These are phyloP conservation scores for Neolamprologus variostigma DNA, from an alignment of 2,113 vertebrate genomes.

Conservation along the genomic window DNA sequence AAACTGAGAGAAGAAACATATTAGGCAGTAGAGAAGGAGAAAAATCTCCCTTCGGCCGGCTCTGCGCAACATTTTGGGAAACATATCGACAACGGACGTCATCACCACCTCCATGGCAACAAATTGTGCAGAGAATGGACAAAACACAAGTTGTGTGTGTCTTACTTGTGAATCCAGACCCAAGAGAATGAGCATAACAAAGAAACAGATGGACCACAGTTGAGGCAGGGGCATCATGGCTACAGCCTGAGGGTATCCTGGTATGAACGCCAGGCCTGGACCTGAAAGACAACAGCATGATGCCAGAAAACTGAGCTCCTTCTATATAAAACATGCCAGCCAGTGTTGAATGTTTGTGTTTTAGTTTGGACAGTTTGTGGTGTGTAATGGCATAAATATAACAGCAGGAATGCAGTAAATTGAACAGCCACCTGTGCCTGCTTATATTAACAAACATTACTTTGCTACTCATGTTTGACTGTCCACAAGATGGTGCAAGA, in stretches of 20 bases:
- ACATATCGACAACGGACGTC: conserved; percentile 62
- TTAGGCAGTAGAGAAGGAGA: conserved; percentile 62
- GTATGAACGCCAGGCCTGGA: conserved; percentile 70
- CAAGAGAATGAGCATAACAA: conserved; percentile 71
- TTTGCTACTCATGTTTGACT: neutral
- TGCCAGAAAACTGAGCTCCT: neutral
- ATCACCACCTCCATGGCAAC: conserved; percentile 64
- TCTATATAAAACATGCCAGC: neutral
- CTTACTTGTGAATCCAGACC: conserved; percentile 70
- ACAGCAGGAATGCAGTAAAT: neutral
- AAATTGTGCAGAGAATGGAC: conserved; percentile 45
- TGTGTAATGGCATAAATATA: neutral
- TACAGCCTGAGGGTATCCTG: conserved; percentile 66
- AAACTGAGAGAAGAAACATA: conserved; percentile 63
- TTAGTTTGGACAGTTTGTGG: neutral
- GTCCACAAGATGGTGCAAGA: neutral
- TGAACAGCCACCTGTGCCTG: neutral
- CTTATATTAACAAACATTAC: neutral
- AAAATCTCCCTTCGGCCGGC: conserved; percentile 46
- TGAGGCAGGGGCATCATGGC: conserved; percentile 74
- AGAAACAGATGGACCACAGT: conserved; percentile 71
- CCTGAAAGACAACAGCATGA: conserved; percentile 37
- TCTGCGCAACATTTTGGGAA: conserved; percentile 56
- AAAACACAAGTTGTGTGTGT: neutral
- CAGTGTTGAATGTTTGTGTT: neutral